Percentiles rank a stretch among this genome's conserved stretches.
These are phyloP conservation scores for Neoaliturus tenellus DNA, from an alignment of 2,888 invertebrate genomes.

Conservation along the genomic window DNA sequence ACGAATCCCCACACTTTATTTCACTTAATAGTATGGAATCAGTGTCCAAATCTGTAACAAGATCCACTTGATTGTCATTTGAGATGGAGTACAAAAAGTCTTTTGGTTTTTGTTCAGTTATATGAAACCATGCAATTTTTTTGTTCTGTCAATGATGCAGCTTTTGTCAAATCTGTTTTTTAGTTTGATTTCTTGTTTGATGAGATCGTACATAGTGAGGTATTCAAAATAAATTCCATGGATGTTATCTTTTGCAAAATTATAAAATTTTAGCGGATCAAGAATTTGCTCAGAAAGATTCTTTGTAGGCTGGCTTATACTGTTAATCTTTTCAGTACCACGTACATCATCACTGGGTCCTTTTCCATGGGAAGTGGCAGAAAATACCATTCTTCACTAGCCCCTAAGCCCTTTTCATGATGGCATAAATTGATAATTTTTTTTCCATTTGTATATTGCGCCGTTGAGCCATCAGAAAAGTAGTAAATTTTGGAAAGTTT, in stretches of 20 bases:
- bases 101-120: neutral
- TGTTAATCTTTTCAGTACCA: conserved; percentile 61
- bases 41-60: neutral
- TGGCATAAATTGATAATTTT: too few relatives aligned
- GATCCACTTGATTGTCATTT: neutral
- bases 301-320: conserved; percentile 58
- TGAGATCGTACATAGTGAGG: neutral
- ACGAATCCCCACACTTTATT: too few relatives aligned
- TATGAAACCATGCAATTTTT: too few relatives aligned
- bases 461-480: too few relatives aligned
- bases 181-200: conserved; percentile 23
- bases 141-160: too few relatives aligned
- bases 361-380: too few relatives aligned
- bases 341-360: conserved; percentile 61
- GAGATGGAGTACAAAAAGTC: neutral
- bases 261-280: conserved; percentile 17
- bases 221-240: conserved; percentile 29
- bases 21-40: too few relatives aligned
- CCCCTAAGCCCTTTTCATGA: too few relatives aligned
- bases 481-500: too few relatives aligned
- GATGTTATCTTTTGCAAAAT: conserved; percentile 37
- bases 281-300: conserved; percentile 36
- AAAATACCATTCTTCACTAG: too few relatives aligned
- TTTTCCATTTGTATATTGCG: too few relatives aligned
- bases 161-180: conserved; percentile 23